A percentile compares a stretch with the other conserved stretches of the same genome.
Evolutionary conservation across 30 jellyfish, hydroid and myxozoan species (phyloP).

Genomic region (Sanderia malayensis): DNA sequence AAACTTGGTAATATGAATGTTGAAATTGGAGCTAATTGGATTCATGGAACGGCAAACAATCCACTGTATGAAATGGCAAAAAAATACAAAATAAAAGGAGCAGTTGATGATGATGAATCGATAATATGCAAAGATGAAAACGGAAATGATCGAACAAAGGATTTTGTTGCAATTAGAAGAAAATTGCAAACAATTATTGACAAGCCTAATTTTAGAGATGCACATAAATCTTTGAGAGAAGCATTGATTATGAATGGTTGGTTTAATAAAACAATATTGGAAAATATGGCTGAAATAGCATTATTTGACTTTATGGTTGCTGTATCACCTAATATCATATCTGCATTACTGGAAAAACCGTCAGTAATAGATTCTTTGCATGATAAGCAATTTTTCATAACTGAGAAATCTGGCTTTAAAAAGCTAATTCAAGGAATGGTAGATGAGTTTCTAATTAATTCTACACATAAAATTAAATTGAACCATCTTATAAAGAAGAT

Average conservation of each 20-base stretch:
- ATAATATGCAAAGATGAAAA: slow-evolving; percentile 25
- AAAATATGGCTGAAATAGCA: slow-evolving; percentile 34
- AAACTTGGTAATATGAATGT: slow-evolving; percentile 43
- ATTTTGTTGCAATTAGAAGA: neutral
- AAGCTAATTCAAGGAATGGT: slow-evolving; percentile 13
- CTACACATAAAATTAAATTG: slow-evolving; percentile 7
- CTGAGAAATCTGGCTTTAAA: slow-evolving; percentile 50
- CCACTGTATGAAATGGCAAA: slow-evolving; percentile 59
- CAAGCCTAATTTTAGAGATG: neutral
- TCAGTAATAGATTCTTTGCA: slow-evolving; percentile 10
- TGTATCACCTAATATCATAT: slow-evolving; percentile 45
- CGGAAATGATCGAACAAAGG: slow-evolving; percentile 32
- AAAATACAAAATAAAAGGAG: slow-evolving; percentile 26
- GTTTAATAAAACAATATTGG: slow-evolving; percentile 30
- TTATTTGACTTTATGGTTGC: slow-evolving; percentile 53
- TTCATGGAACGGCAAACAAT: slow-evolving; percentile 70
- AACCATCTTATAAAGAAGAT: slow-evolving; percentile 22
- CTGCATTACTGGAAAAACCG: neutral
- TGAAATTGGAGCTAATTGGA: slow-evolving; percentile 85
- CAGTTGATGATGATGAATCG: slow-evolving; percentile 43
- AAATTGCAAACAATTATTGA: neutral
- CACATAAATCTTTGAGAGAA: slow-evolving; percentile 28
- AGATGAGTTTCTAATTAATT: neutral
- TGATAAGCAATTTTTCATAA: slow-evolving; percentile 47
- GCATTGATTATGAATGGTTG: slow-evolving; percentile 30